Base-by-base conservation (phyloP, 2,888 invertebrate genomes). In the Alviniconcha strummeri region DNA sequence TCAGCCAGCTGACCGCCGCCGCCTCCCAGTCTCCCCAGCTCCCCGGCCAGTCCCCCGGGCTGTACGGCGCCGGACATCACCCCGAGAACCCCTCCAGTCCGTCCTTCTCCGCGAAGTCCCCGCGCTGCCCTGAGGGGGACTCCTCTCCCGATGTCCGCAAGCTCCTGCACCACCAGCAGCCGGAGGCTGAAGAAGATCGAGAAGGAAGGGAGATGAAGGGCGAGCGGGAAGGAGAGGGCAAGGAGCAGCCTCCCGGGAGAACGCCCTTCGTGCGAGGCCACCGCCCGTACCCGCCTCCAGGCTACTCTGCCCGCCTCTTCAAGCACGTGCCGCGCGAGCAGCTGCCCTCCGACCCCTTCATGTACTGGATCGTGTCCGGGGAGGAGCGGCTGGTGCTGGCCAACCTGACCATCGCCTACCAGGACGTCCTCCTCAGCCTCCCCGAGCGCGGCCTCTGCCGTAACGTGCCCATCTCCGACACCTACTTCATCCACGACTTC, bases 351-450 rank as follows among this genome's bases (percentile, higher is more conserved):
- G 82, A 82, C 8, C 82, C 82, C 55, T 82, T 82, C 67, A 82
- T 82, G 82, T 82, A 82, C 69, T 82, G 82, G 82, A 60, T 82
- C 55, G 76, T 82, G 75, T 82, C 82, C 5, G 4, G 74, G 19
- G 82, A 82, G 11, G 82, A 82, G 19, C 82, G 82, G 1, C 67
- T 82, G 64, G 15, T 76, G 64, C 67, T 82, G 55, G 82, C 82
- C 76, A 75, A 82, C 82, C 76, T 82, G 54, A 82, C 82, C 54
- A 82, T 57, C 57, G 82, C 82, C 54, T 82, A 82, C 69, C 82
- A 82, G 76, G 76, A 82, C 11, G 82, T 82, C 5, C 75, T 82
- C 52, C 82, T 82, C 60, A 82, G 64, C 55, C 76, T 82, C 60
- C 64, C 76, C 11, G 82, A 82, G 82, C 76, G 82, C 36, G 75